Evolutionary conservation across 92 coral and sea anemone species (phyloP).

Genomic region (Phenganax subtilis): DNA sequence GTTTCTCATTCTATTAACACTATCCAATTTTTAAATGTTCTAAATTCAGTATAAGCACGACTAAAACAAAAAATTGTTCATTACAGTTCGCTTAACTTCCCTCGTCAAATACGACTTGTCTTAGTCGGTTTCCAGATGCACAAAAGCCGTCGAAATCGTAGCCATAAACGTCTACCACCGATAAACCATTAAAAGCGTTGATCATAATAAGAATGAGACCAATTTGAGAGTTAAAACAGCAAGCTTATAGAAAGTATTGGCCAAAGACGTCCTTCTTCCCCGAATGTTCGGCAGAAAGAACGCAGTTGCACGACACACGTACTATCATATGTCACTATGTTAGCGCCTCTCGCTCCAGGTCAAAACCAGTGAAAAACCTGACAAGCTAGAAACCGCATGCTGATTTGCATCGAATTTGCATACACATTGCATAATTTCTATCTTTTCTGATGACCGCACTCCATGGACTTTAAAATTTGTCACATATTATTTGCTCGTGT

Average conservation of each 20-base stretch:
- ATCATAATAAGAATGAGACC: constrained; percentile 39
- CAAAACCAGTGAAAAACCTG: background rate
- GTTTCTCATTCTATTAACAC: constrained; percentile 26
- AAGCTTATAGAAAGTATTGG: background rate
- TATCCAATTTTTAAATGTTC: background rate
- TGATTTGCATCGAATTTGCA: background rate
- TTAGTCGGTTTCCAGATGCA: constrained; percentile 63
- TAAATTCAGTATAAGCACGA: background rate
- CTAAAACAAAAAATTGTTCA: constrained; percentile 13
- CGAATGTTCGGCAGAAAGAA: constrained; percentile 13
- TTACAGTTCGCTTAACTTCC: constrained; percentile 58
- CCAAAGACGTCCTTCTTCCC: background rate
- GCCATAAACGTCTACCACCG: constrained; percentile 45
- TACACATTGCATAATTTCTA: background rate
- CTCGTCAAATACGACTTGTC: constrained; percentile 80
- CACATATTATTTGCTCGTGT: too few relatives aligned
- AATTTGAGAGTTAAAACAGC: constrained; percentile 14
- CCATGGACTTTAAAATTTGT: too few relatives aligned
- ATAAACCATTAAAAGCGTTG: constrained; percentile 36
- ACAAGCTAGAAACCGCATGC: constrained; percentile 15
- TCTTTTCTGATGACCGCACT: background rate
- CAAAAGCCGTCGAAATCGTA: constrained; percentile 26
- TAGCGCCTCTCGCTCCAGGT: background rate
- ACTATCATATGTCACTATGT: too few relatives aligned
- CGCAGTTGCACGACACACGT: constrained; percentile 10